Conservation (phyloP, 2,113 vertebrate species). For the Myodes glareolus region DNA sequence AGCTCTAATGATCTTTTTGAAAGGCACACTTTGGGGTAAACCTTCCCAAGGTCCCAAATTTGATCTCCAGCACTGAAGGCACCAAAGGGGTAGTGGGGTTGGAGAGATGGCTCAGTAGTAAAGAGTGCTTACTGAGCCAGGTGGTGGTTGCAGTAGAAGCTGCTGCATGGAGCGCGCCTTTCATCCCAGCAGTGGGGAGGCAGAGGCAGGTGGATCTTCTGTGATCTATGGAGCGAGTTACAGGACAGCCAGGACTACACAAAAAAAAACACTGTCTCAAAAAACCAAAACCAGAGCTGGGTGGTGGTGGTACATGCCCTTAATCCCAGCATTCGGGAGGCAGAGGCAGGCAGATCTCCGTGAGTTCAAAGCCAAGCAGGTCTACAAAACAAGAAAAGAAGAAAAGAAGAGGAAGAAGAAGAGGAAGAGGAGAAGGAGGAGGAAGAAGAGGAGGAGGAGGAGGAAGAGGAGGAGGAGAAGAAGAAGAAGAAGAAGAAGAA, state of each 20-base stretch:
- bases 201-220: neutral
- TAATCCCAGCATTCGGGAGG: no score
- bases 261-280: neutral
- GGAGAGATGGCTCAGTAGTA: neutral
- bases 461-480: no score
- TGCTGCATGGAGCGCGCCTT: neutral
- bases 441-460: no score
- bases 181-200: neutral
- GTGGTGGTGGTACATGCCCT: no score
- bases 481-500: no score
- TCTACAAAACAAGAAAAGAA: no score
- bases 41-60: neutral
- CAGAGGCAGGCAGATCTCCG: no score
- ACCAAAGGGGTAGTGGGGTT: neutral
- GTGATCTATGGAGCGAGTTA: neutral
- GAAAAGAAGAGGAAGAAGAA: no score
- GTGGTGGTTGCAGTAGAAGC: neutral
- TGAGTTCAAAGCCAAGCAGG: no score
- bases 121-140: neutral
- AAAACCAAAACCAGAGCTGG: neutral
- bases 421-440: no score
- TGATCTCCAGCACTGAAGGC: neutral
- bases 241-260: neutral
- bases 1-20: slow-evolving; percentile 41
- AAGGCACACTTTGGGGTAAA: neutral